Conservation (phyloP, 2,888 invertebrate species). For the Acrobasis suavella region DNA sequence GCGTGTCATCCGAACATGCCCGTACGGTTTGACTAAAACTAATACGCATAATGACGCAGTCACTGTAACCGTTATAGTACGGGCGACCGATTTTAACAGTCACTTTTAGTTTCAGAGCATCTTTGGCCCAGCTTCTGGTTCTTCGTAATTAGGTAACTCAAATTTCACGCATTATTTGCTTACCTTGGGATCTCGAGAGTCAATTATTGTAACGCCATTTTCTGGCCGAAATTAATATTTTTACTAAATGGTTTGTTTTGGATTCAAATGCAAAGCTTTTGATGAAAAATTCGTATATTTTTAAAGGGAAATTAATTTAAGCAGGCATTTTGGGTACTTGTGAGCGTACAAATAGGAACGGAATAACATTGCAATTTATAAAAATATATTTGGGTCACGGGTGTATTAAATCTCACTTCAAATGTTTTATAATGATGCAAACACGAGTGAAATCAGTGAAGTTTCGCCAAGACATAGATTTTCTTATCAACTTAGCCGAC, state of each 20-base stretch:
- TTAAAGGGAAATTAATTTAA: slow-evolving; percentile 11
- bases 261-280: not conserved
- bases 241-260: not conserved
- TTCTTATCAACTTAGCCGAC: too few relatives aligned
- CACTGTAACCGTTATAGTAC: too few relatives aligned
- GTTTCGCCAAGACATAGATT: too few relatives aligned
- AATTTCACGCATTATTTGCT: slow-evolving; percentile 52
- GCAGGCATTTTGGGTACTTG: slow-evolving; percentile 2
- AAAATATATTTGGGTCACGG: not conserved
- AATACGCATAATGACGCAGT: too few relatives aligned
- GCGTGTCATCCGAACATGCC: too few relatives aligned
- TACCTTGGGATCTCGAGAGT: slow-evolving; percentile 35
- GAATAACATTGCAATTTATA: not conserved
- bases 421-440: not conserved
- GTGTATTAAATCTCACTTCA: not conserved
- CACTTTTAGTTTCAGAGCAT: slow-evolving; percentile 16
- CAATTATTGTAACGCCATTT: slow-evolving; percentile 39
- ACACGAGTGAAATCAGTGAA: too few relatives aligned
- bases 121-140: slow-evolving; percentile 22
- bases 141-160: slow-evolving; percentile 44
- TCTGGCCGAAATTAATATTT: slow-evolving; percentile 17
- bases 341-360: slow-evolving; percentile 1
- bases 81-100: not conserved
- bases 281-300: not conserved
- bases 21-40: too few relatives aligned